Evolutionary conservation across 1,140 invertebrate genomes (phyloP).

Genomic region (Drosophila erecta): DNA sequence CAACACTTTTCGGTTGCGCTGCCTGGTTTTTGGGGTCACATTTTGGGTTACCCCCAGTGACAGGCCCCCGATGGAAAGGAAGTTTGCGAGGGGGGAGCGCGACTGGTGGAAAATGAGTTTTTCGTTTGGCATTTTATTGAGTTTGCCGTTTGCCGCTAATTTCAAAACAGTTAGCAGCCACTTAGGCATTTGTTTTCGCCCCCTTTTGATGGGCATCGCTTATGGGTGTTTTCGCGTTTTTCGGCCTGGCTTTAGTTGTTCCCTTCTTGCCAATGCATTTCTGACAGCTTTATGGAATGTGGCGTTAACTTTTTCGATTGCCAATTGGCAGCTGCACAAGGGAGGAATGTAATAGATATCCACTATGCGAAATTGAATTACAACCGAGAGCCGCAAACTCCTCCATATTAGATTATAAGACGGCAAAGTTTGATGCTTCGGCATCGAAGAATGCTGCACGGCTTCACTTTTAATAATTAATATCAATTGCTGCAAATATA

Average conservation of each 20-base stretch:
- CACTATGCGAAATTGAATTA: slow-evolving; percentile 8
- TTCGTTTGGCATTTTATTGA: slow-evolving; percentile 54
- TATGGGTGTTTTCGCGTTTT: neutral
- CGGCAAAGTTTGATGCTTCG: neutral
- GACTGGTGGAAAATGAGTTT: slow-evolving; percentile 25
- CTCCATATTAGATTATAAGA: slow-evolving; percentile 3
- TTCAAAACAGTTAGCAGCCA: slow-evolving; percentile 67
- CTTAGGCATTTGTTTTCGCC: slow-evolving; percentile 51
- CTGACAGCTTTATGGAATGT: slow-evolving; percentile 26
- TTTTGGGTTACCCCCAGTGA: slow-evolving; percentile 68
- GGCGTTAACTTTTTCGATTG: slow-evolving; percentile 17
- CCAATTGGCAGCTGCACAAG: slow-evolving; percentile 26
- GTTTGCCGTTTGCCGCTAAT: slow-evolving; percentile 57
- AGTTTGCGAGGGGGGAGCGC: neutral
- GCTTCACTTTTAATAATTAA: neutral
- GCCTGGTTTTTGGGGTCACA: slow-evolving; percentile 65
- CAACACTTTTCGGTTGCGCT: neutral
- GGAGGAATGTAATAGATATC: neutral
- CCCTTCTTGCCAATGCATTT: slow-evolving; percentile 26
- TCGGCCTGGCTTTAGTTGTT: slow-evolving; percentile 8
- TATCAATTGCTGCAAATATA: neutral
- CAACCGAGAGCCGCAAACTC: neutral
- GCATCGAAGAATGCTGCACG: neutral
- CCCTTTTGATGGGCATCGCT: slow-evolving; percentile 5
- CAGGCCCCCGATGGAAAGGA: slow-evolving; percentile 12